Percentiles rank a stretch among this genome's conserved stretches.
These are phyloP conservation scores for Littorina saxatilis DNA, from an alignment of 1,140 invertebrate genomes.

Conservation along the genomic window DNA sequence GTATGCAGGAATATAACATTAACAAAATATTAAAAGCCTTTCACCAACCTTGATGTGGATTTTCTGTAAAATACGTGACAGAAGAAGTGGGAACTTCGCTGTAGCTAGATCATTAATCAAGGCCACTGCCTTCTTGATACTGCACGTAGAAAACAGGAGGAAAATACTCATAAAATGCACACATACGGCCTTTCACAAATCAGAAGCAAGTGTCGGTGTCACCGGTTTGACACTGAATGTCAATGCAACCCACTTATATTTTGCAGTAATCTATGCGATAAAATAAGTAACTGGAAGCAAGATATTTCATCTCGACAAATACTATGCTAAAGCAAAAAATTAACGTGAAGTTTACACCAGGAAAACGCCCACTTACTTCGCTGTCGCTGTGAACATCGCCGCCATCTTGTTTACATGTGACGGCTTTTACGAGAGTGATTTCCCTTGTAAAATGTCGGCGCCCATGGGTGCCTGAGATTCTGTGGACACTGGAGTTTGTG, in stretches of 20 bases:
- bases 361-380: conserved; percentile 48
- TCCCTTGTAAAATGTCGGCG: conserved; percentile 6
- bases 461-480: neutral
- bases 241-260: no score
- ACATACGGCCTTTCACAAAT: neutral
- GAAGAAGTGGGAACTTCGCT: conserved; percentile 65
- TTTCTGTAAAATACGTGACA: conserved; percentile 72
- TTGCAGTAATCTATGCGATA: no score
- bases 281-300: no score
- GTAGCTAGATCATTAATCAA: conserved; percentile 69
- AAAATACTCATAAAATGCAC: no score
- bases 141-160: no score
- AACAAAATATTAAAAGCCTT: neutral
- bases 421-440: conserved; percentile 2
- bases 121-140: conserved; percentile 70
- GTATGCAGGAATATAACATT: conserved; percentile 2
- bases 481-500: no score
- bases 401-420: conserved; percentile 49
- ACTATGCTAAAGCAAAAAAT: no score
- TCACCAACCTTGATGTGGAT: conserved; percentile 69
- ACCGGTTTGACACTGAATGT: no score
- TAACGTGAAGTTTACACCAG: no score
- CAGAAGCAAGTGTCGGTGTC: no score
- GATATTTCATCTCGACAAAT: no score
- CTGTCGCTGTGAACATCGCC: conserved; percentile 53